Conservation (phyloP, 2,113 vertebrate genomes). For the Nannospalax galili region DNA sequence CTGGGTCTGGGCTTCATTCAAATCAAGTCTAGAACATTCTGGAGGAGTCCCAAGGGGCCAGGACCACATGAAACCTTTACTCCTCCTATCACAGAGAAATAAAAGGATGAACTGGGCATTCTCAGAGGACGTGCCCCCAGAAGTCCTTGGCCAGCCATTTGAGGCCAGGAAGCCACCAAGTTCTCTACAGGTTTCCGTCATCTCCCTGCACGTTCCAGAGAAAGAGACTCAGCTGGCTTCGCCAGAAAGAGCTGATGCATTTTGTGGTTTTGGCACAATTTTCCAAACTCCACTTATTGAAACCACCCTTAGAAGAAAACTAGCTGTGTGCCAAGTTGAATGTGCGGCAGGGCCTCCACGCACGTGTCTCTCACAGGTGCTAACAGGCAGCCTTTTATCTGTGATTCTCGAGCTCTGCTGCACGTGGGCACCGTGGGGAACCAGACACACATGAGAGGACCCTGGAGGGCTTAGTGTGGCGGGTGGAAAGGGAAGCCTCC, state of each 20-base stretch:
- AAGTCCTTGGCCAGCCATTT: fast-evolving
- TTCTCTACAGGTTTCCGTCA: not conserved
- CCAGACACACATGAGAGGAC: fast-evolving
- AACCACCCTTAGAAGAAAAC: not conserved
- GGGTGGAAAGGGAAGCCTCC: fast-evolving
- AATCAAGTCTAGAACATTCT: not conserved
- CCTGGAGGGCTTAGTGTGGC: not conserved
- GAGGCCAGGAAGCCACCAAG: not conserved
- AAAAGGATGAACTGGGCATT: fast-evolving
- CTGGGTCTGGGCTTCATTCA: not conserved
- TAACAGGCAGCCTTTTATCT: not conserved
- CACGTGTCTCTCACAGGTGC: fast-evolving
- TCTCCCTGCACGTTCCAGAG: not conserved
- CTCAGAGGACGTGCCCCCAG: fast-evolving
- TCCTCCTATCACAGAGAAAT: fast-evolving
- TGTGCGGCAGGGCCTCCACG: fast-evolving
- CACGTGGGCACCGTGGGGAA: not conserved
- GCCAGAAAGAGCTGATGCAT: not conserved
- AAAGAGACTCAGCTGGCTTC: not conserved
- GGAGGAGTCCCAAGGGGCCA: fast-evolving
- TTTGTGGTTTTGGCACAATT: not conserved
- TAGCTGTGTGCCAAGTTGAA: not conserved
- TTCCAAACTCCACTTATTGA: not conserved
- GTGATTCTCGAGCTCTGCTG: too few species aligned
- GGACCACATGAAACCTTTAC: not conserved